These are phyloP conservation scores for Brachypalpus laphriformis DNA, from an alignment of 2,888 invertebrate species.

Conservation along the genomic window DNA sequence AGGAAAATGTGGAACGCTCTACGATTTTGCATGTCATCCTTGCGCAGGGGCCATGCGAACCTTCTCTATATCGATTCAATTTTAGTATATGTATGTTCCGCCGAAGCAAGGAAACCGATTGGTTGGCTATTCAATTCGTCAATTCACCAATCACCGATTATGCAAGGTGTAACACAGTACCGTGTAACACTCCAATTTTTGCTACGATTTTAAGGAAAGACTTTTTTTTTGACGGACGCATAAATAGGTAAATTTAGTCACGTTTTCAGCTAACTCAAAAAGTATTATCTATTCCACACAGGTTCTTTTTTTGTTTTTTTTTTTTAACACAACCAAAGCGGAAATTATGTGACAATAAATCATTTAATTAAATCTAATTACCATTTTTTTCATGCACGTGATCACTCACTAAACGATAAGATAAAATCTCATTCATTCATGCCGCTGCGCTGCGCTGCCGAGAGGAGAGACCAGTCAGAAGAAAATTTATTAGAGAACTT, in stretches of 20 bases:
- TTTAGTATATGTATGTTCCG: conserved; percentile 94
- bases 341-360: conserved; percentile 75
- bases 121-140: no score
- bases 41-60: conserved; percentile 96
- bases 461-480: conserved; percentile 27
- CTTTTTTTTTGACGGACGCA: no score
- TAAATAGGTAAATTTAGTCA: conserved; percentile 27
- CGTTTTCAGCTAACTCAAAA: conserved; percentile 18
- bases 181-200: no score
- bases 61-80: conserved; percentile 97
- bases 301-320: neutral
- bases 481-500: conserved; percentile 14
- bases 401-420: conserved; percentile 57
- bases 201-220: no score
- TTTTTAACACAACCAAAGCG: conserved; percentile 23
- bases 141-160: no score
- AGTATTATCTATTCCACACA: conserved; percentile 35
- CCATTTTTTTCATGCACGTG: conserved; percentile 75
- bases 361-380: conserved; percentile 79
- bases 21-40: conserved; percentile 97
- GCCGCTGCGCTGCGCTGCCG: conserved; percentile 6
- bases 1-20: conserved; percentile 88
- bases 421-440: conserved; percentile 46
- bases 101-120: no score
- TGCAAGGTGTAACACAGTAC: no score